Evolutionary conservation across 2,113 vertebrate genomes (phyloP), one percentile per base, ranked within the genome.

Genomic region (Cyanoliseus patagonus): DNA sequence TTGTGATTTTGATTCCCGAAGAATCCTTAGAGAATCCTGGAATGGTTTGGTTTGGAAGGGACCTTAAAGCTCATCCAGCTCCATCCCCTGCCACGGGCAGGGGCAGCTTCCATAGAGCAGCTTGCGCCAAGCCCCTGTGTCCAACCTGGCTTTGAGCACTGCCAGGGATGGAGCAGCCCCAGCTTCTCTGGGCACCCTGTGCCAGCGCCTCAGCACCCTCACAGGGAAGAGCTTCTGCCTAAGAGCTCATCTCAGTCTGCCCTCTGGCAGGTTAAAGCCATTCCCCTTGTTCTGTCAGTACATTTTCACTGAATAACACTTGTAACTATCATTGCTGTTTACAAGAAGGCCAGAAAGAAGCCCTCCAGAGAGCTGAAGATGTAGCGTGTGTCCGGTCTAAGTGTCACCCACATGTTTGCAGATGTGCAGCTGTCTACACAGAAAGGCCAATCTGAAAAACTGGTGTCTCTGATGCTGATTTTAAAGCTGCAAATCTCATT

Each of bases 351-450:
- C 0, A 1, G 13, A 39, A 10, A 41, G 68, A 74, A 86, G 51
- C 59, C 9, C 3, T 28, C 13, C 2, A 17, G 46, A 1, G 44
- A 3, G 0, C 10, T 33, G 0, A 15, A 24, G 41, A 0, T 13
- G 47, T 10, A 7, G 13, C 66, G 2, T 1, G 30, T 4, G 27
- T 22, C 59, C 64, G 15, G 10, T 35, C 35, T 19, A 24, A 27
- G 30, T 1, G 46, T 74, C 28, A 6, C 4, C 41, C 52, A 4
- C 55, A 2, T 15, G n/a, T 18, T 10, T 47, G 35, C 55, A 66
- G 62, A 35, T 63, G n/a, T 42, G 46, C 33, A n/a, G 47, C 70
- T 61, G n/a, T 5, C 64, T 39, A 0, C 4, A 1, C 0, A 6
- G 59, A 5, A 13, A 64, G 53, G 33, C 25, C 55, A 69, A 23